Percentiles rank a stretch among this genome's conserved stretches.
phyloP scores from a whole-genome alignment of 2,113 vertebrate species.

The Paedocypris sp. region DNA sequence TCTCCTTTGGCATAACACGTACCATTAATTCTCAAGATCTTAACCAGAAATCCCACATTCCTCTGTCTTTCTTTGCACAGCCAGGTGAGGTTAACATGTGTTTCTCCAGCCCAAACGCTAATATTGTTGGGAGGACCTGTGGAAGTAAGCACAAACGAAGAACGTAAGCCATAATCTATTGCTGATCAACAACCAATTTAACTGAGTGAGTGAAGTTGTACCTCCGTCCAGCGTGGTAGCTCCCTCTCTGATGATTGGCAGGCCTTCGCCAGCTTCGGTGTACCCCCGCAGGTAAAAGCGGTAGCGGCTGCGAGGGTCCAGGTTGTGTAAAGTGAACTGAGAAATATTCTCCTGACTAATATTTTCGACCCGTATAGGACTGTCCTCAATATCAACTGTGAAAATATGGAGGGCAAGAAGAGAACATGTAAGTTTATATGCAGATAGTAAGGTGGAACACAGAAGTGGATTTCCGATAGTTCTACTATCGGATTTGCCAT shows the following conservation, averaged over 20 bases:
- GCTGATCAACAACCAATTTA: not conserved
- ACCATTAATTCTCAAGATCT: slow-evolving; percentile 58
- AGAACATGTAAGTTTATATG: not conserved
- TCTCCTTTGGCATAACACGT: no score
- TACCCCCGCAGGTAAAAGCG: slow-evolving; percentile 68
- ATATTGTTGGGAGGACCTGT: slow-evolving; percentile 58
- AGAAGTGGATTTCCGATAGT: no score
- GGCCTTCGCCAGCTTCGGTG: slow-evolving; percentile 61
- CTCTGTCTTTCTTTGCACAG: slow-evolving; percentile 62
- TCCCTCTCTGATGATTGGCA: slow-evolving; percentile 59
- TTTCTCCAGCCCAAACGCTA: slow-evolving; percentile 56
- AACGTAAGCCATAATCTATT: not conserved
- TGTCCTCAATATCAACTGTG: slow-evolving; percentile 71
- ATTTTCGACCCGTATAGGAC: slow-evolving; percentile 65
- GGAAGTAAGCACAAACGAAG: not conserved
- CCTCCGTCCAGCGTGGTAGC: slow-evolving; percentile 70
- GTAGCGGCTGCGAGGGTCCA: slow-evolving; percentile 64
- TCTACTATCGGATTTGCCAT: no score
- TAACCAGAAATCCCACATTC: slow-evolving; percentile 62
- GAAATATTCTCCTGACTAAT: slow-evolving; percentile 54
- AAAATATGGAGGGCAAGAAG: not conserved
- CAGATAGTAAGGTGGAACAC: no score
- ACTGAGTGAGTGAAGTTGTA: slow-evolving; percentile 21
- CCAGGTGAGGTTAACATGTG: slow-evolving; percentile 70
- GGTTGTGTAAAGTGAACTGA: slow-evolving; percentile 54